Conservation (phyloP, 2,797 vertebrate species). For the Cirrhinus molitorella region DNA sequence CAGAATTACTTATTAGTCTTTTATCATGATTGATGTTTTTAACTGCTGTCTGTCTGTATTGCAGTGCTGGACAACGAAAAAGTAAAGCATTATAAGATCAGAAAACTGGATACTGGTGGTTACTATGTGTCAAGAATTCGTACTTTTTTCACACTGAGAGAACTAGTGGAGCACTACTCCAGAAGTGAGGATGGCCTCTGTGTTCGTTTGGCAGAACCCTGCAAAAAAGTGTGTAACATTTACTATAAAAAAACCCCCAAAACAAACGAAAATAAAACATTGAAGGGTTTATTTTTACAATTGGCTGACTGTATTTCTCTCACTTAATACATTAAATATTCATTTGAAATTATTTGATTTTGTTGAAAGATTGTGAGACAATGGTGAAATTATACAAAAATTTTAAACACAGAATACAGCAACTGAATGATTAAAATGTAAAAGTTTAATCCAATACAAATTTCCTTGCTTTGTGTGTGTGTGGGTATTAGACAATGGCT, state of each 20-base stretch:
- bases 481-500: conserved; percentile 70
- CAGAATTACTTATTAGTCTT: no score
- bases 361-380: background rate
- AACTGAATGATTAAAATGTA: background rate
- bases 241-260: background rate
- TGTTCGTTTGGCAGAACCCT: conserved; percentile 82
- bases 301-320: background rate
- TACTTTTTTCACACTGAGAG: conserved; percentile 80
- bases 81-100: conserved; percentile 94
- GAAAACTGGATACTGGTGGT: conserved; percentile 73
- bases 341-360: background rate
- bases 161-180: conserved; percentile 86
- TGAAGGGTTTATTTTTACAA: background rate
- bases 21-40: background rate
- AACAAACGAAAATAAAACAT: background rate
- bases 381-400: background rate
- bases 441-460: background rate
- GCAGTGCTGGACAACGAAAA: conserved; percentile 83
- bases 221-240: conserved; percentile 84
- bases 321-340: background rate
- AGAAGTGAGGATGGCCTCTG: conserved; percentile 84
- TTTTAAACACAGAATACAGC: background rate
- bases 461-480: conserved; percentile 35
- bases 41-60: conserved; percentile 63
- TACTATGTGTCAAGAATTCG: conserved; percentile 80